Evolutionary conservation across 2,113 vertebrate genomes (phyloP).

Genomic region (Salminus brasiliensis): DNA sequence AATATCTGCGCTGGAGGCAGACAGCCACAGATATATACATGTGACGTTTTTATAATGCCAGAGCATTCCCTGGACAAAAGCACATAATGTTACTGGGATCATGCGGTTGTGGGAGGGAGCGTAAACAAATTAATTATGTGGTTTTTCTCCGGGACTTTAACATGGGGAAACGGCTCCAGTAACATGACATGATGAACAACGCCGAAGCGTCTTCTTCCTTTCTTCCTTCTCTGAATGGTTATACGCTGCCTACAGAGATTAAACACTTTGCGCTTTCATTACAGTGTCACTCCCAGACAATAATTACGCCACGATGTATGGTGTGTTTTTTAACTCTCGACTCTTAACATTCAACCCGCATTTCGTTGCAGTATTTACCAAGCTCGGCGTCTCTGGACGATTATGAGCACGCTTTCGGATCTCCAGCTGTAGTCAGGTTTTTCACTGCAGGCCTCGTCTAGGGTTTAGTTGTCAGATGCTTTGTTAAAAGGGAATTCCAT

Average conservation of each 20-base stretch:
- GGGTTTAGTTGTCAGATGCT: no score
- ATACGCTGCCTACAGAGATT: constrained; percentile 19
- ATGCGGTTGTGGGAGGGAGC: constrained; percentile 12
- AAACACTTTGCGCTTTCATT: constrained; percentile 21
- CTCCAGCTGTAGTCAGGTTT: constrained; percentile 1
- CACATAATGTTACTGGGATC: constrained; percentile 47
- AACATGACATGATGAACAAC: constrained; percentile 39
- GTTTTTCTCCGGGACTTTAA: constrained; percentile 41
- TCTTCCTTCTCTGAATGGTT: constrained; percentile 6
- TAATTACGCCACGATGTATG: constrained; percentile 64
- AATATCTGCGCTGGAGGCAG: constrained; percentile 54
- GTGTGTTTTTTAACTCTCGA: constrained; percentile 64
- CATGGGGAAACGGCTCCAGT: constrained; percentile 39
- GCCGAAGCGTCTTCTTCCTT: constrained; percentile 23
- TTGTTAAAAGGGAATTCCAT: no score
- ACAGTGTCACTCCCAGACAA: constrained; percentile 61
- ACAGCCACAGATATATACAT: constrained; percentile 54
- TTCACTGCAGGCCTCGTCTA: neutral
- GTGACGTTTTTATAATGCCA: constrained; percentile 55
- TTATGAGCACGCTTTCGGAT: constrained; percentile 55
- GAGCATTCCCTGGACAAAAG: constrained; percentile 57
- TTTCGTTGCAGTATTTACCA: constrained; percentile 32
- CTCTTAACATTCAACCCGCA: constrained; percentile 49
- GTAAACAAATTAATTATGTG: constrained; percentile 55
- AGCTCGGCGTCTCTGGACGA: constrained; percentile 70